phyloP scores from a whole-genome alignment of 1,140 invertebrate species.

The Mizuhopecten yessoensis region DNA sequence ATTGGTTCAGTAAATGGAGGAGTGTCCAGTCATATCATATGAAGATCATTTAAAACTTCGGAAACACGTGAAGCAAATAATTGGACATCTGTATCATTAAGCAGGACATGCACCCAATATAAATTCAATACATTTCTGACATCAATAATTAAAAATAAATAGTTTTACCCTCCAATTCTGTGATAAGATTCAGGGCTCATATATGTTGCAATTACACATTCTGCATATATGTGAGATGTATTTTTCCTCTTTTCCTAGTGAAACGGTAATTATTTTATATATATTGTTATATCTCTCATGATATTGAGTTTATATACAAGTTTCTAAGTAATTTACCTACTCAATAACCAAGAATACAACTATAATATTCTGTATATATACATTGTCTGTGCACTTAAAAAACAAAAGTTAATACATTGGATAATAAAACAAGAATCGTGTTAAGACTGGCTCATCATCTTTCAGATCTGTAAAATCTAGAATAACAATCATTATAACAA shows the following conservation, averaged over 20 bases:
- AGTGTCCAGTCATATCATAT: no score
- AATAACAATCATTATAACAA: not conserved
- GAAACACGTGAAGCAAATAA: no score
- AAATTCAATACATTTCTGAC: not conserved
- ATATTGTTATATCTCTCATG: not conserved
- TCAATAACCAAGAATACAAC: not conserved
- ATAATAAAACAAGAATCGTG: not conserved
- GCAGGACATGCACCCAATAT: no score
- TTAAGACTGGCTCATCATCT: not conserved
- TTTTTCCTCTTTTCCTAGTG: not conserved
- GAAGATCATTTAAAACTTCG: no score
- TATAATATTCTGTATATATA: slow-evolving; percentile 28
- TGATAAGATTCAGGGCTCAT: not conserved
- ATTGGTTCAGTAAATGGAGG: no score
- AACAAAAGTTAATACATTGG: not conserved
- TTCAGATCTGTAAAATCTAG: not conserved
- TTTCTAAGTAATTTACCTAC: slow-evolving; percentile 19
- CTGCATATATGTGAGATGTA: not conserved
- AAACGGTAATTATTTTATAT: no score
- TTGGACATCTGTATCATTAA: no score
- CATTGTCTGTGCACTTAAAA: not conserved
- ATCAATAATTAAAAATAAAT: not conserved
- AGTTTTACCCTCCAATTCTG: no score
- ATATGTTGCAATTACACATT: not conserved
- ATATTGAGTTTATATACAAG: slow-evolving; percentile 9